Conservation (phyloP, 2,888 invertebrate genomes). For the Cephonodes hylas region DNA sequence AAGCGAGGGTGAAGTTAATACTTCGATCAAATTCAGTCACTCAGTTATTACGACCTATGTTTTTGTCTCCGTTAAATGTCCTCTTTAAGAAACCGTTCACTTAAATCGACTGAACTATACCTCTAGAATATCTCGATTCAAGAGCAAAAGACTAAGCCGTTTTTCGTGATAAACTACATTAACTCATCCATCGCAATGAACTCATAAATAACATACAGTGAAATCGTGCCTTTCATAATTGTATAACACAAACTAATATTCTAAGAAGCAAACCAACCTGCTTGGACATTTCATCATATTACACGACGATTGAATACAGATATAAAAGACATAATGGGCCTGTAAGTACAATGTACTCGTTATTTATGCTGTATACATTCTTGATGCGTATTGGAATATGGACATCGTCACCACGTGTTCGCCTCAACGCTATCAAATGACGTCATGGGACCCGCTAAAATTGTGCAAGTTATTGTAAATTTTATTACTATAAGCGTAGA, state of each 20-base stretch:
- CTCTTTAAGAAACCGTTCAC: neutral
- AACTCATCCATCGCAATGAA: neutral
- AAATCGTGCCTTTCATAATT: neutral
- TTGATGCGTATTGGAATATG: slow-evolving; percentile 28
- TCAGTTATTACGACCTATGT: too few relatives aligned
- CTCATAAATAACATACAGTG: neutral
- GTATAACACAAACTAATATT: neutral
- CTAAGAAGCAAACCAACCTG: neutral
- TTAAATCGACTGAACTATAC: neutral
- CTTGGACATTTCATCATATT: slow-evolving; percentile 1
- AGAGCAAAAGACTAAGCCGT: slow-evolving; percentile 14
- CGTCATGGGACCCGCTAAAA: slow-evolving; percentile 19
- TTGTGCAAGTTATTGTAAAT: slow-evolving; percentile 21
- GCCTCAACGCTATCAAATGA: slow-evolving; percentile 21
- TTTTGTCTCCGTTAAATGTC: neutral
- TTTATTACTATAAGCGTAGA: slow-evolving; percentile 15
- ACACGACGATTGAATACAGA: slow-evolving; percentile 13
- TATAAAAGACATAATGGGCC: slow-evolving; percentile 33
- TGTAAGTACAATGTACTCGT: slow-evolving; percentile 26
- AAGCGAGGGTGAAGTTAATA: too few relatives aligned
- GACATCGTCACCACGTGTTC: slow-evolving; percentile 40
- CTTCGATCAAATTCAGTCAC: too few relatives aligned
- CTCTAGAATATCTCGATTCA: neutral
- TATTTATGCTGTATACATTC: slow-evolving; percentile 28
- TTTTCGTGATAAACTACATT: slow-evolving; percentile 6